phyloP scores from a whole-genome alignment of 1,140 invertebrate genomes.

The Zophobas atratus region DNA sequence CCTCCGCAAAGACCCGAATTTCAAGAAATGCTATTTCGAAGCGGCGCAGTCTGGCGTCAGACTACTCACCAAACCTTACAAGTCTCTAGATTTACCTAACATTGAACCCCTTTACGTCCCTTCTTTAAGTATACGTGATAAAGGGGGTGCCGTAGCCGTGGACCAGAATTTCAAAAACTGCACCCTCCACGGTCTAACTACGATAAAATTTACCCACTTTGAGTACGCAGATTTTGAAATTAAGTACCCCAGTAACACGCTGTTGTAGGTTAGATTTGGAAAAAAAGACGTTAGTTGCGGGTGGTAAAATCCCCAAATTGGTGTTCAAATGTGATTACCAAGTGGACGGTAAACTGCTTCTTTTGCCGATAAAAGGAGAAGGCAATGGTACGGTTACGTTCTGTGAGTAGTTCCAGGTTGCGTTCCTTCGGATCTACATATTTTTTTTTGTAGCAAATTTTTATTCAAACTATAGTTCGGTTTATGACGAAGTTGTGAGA shows the following conservation, averaged over 20 bases:
- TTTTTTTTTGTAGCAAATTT: not conserved
- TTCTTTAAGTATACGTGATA: slow-evolving; percentile 1
- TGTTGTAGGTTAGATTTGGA: slow-evolving; percentile 52
- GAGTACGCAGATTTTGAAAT: not conserved
- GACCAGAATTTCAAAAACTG: slow-evolving; percentile 30
- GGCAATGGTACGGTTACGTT: not conserved
- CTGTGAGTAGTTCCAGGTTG: not conserved
- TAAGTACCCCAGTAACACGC: not conserved
- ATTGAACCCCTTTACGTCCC: slow-evolving; percentile 35
- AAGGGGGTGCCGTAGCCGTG: slow-evolving; percentile 14
- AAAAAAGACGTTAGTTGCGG: slow-evolving; percentile 47
- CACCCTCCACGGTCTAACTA: slow-evolving; percentile 14
- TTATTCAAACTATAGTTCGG: not conserved
- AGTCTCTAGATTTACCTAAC: not conserved
- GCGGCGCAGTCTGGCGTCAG: slow-evolving; percentile 33
- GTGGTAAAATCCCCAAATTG: slow-evolving; percentile 30
- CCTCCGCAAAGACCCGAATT: not conserved
- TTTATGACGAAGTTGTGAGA: not conserved
- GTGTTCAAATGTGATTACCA: slow-evolving; percentile 45
- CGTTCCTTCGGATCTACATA: not conserved
- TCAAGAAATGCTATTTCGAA: slow-evolving; percentile 30
- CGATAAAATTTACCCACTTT: not conserved
- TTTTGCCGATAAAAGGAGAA: slow-evolving; percentile 12
- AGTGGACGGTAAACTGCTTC: not conserved
- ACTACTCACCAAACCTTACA: not conserved